These are phyloP conservation scores for Bungarus multicinctus DNA, from an alignment of 2,113 vertebrate species.

Conservation along the genomic window DNA sequence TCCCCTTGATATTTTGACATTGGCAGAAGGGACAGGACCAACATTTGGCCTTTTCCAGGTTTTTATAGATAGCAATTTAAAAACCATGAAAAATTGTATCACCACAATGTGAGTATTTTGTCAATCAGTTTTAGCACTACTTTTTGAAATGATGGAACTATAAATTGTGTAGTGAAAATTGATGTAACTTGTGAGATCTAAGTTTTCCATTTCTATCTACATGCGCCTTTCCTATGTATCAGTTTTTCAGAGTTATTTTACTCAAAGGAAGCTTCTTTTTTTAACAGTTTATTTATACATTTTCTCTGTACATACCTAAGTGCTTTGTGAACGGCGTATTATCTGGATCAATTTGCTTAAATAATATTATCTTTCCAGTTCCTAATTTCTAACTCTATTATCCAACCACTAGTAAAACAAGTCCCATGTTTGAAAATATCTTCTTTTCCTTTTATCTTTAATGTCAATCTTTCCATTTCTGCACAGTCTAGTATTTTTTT, in stretches of 20 bases:
- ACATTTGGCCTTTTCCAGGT: not conserved
- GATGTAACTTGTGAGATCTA: not conserved
- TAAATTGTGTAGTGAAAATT: not conserved
- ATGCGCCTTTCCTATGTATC: not conserved
- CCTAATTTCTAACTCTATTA: too few species aligned
- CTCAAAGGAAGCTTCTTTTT: not conserved
- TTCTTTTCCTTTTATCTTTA: too few species aligned
- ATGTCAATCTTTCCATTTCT: too few species aligned
- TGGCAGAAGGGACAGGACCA: not conserved
- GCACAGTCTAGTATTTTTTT: too few species aligned
- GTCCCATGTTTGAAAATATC: too few species aligned
- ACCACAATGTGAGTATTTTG: not conserved
- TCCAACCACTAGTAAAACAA: too few species aligned
- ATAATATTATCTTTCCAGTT: too few species aligned
- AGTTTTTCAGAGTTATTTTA: not conserved
- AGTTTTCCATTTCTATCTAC: not conserved
- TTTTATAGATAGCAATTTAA: not conserved
- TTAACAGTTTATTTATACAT: too few species aligned
- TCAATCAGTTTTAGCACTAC: not conserved
- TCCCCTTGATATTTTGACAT: not conserved
- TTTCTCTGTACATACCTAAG: too few species aligned
- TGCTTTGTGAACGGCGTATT: too few species aligned
- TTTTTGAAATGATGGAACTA: not conserved
- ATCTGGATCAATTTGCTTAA: too few species aligned
- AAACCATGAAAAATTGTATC: not conserved